These are phyloP conservation scores for Erythrolamprus reginae DNA, from an alignment of 2,113 vertebrate species.

Conservation along the genomic window DNA sequence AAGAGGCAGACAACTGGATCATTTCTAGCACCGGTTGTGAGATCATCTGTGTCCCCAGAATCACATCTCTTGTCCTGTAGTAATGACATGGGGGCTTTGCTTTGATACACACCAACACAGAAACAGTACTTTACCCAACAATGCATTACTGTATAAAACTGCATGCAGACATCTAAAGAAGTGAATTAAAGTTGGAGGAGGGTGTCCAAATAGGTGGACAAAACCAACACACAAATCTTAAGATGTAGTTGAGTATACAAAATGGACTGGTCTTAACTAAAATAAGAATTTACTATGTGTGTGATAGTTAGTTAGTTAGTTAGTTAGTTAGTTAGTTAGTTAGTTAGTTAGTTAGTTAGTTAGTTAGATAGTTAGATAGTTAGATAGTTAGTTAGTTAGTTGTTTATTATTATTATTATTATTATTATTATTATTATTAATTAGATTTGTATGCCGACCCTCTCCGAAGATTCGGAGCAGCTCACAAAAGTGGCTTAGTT, in stretches of 20 bases:
- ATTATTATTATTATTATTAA: no score
- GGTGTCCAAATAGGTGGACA: not conserved
- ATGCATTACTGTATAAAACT: not conserved
- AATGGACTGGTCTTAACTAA: not conserved
- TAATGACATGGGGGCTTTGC: not conserved
- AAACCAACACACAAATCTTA: not conserved
- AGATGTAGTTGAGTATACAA: not conserved
- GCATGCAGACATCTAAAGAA: not conserved
- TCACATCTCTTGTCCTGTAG: not conserved
- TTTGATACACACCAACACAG: not conserved
- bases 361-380: no score
- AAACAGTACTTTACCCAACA: not conserved
- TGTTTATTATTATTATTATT: no score
- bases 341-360: no score
- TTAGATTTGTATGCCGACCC: no score
- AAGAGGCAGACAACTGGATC: rapidly evolving
- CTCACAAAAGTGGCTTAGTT: no score
- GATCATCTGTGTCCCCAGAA: not conserved
- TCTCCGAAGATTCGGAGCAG: no score
- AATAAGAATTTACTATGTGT: no score
- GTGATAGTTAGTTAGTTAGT: no score
- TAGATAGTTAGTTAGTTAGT: no score
- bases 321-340: no score
- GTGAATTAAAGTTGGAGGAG: not conserved
- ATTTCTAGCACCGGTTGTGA: not conserved